phyloP scores from a whole-genome alignment of 2,113 vertebrate genomes.

The Corydoras sp. region DNA sequence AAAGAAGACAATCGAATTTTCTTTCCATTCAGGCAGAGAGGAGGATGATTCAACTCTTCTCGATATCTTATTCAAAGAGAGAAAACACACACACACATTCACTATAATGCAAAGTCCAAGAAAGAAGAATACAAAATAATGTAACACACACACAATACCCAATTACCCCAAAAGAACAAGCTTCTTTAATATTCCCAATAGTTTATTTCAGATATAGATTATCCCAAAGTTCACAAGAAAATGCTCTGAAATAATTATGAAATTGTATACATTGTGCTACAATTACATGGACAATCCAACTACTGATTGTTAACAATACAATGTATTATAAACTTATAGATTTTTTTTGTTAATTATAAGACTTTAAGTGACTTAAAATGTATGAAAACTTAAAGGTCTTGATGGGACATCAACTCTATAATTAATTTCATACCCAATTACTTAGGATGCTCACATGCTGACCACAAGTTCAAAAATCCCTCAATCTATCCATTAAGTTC shows the following conservation, averaged over 20 bases:
- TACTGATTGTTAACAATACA: constrained; percentile 3
- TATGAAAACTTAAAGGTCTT: constrained; percentile 66
- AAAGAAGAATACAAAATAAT: constrained; percentile 20
- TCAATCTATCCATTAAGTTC: not conserved
- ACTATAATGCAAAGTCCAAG: constrained; percentile 28
- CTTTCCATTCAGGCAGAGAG: constrained; percentile 38
- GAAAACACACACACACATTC: constrained; percentile 32
- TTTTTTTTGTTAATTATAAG: constrained; percentile 67
- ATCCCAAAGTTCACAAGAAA: not conserved
- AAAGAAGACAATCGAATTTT: constrained; percentile 54
- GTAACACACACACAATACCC: constrained; percentile 17
- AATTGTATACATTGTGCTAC: not conserved
- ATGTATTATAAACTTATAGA: constrained; percentile 53
- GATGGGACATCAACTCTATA: constrained; percentile 64
- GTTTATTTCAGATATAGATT: not conserved
- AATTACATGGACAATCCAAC: not conserved
- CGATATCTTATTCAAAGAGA: constrained; percentile 43
- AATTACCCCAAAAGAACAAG: not conserved
- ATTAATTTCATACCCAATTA: constrained; percentile 76
- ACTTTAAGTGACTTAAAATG: constrained; percentile 70
- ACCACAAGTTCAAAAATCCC: constrained; percentile 44
- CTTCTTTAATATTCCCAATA: constrained; percentile 11
- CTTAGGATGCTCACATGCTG: constrained; percentile 51
- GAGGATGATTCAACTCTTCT: constrained; percentile 36
- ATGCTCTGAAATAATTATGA: not conserved